Conservation (phyloP, 2,888 invertebrate species). For the Esperia sulphurella region DNA sequence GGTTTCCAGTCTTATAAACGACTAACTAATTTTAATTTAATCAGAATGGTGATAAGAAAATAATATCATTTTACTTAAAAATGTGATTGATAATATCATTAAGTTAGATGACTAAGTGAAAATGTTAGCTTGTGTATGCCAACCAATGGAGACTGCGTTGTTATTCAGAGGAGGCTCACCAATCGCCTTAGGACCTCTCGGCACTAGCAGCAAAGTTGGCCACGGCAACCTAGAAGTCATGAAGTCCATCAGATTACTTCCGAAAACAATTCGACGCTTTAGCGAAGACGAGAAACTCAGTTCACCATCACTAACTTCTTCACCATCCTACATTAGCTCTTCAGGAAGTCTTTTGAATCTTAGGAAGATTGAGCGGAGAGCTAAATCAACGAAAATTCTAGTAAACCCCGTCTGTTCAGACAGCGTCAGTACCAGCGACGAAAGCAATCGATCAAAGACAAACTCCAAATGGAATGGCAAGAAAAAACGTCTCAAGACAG, state of each 20-base stretch:
- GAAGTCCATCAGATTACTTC: conserved; percentile 55
- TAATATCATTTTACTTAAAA: conserved; percentile 22
- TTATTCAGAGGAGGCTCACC: conserved; percentile 75
- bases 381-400: conserved; percentile 72
- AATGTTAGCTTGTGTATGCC: conserved; percentile 85
- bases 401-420: conserved; percentile 73
- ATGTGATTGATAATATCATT: conserved; percentile 50
- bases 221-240: conserved; percentile 49
- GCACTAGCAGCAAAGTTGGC: conserved; percentile 63
- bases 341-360: conserved; percentile 62
- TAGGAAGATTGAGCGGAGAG: conserved; percentile 66
- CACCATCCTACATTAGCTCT: conserved; percentile 51
- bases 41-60: not conserved
- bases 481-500: conserved; percentile 66
- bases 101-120: conserved; percentile 50
- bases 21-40: not conserved
- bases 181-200: conserved; percentile 76
- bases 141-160: conserved; percentile 79
- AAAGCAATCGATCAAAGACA: conserved; percentile 60
- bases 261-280: conserved; percentile 43
- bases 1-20: conserved; percentile 11
- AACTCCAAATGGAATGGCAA: conserved; percentile 67
- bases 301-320: conserved; percentile 49
- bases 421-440: conserved; percentile 60
- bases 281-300: conserved; percentile 54